A percentile compares a stretch with the other conserved stretches of the same genome.
These are phyloP conservation scores for Drosophila koepferae DNA, from an alignment of 2,888 invertebrate genomes.

Conservation along the genomic window DNA sequence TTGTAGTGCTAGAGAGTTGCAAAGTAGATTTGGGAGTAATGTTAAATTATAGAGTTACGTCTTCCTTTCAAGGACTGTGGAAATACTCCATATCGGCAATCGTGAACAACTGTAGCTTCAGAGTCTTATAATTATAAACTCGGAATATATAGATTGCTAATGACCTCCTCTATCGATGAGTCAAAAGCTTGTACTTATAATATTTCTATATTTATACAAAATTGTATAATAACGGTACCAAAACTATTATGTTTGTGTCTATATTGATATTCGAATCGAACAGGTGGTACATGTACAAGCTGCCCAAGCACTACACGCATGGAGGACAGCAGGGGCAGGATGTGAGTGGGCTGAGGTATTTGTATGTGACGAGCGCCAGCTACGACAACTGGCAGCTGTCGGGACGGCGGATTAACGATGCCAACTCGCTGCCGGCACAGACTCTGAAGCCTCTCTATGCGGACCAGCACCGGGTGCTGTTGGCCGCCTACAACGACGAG, in stretches of 20 bases:
- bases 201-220: too few relatives aligned
- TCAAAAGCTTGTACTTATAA: too few relatives aligned
- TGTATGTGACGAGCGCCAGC: slow-evolving; percentile 89
- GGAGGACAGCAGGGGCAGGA: slow-evolving; percentile 63
- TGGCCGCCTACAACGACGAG: slow-evolving; percentile 94
- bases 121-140: too few relatives aligned
- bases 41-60: too few relatives aligned
- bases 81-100: too few relatives aligned
- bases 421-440: slow-evolving; percentile 88
- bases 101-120: too few relatives aligned
- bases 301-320: slow-evolving; percentile 88
- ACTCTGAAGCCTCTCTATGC: slow-evolving; percentile 86
- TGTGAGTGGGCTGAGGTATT: slow-evolving; percentile 89
- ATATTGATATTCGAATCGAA: not conserved
- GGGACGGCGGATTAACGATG: slow-evolving; percentile 87
- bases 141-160: too few relatives aligned
- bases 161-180: too few relatives aligned
- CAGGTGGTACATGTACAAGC: slow-evolving; percentile 94
- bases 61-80: too few relatives aligned
- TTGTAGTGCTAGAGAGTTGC: too few relatives aligned
- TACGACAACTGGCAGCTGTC: slow-evolving; percentile 89
- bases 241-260: not conserved
- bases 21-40: too few relatives aligned
- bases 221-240: too few relatives aligned
- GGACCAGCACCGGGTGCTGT: slow-evolving; percentile 84